Conservation (phyloP, 2,797 vertebrate genomes). For the Lerista edwardsae region DNA sequence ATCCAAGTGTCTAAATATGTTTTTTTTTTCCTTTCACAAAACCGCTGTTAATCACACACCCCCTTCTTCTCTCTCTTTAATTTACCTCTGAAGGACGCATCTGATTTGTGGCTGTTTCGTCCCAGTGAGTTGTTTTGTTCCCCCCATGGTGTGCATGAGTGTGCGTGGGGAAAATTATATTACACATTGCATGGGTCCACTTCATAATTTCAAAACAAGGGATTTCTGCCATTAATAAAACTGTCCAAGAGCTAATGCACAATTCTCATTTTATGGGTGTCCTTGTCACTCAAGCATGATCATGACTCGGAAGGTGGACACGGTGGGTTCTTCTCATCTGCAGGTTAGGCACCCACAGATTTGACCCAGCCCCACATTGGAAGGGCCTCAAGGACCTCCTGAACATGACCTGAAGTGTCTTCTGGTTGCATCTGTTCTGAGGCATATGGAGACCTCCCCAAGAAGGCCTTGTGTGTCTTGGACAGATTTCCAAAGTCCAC, state of each 20-base stretch:
- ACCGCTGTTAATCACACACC: constrained; percentile 55
- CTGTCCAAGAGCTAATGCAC: not conserved
- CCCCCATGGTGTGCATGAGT: too few species aligned
- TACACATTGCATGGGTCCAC: constrained; percentile 39
- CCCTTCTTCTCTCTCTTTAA: not conserved
- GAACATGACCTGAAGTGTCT: too few species aligned
- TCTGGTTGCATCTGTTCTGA: too few species aligned
- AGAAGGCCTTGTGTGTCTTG: too few species aligned
- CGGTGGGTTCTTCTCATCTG: too few species aligned
- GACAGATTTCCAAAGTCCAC: too few species aligned
- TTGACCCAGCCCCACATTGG: too few species aligned
- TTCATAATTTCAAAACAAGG: constrained; percentile 34
- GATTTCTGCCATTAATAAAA: constrained; percentile 49
- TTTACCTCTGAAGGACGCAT: constrained; percentile 37
- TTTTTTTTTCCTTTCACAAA: too few species aligned
- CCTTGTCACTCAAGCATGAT: constrained; percentile 16
- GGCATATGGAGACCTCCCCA: too few species aligned
- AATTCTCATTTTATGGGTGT: not conserved
- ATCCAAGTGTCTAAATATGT: constrained; percentile 46
- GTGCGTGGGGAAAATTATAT: constrained; percentile 22
- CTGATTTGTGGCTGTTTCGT: constrained; percentile 50
- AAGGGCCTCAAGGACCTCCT: too few species aligned
- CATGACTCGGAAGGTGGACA: not conserved
- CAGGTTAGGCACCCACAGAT: too few species aligned
- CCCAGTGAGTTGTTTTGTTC: not conserved